Evolutionary conservation across 2,797 vertebrate species (phyloP).

Genomic region (Syncerus caffer): DNA sequence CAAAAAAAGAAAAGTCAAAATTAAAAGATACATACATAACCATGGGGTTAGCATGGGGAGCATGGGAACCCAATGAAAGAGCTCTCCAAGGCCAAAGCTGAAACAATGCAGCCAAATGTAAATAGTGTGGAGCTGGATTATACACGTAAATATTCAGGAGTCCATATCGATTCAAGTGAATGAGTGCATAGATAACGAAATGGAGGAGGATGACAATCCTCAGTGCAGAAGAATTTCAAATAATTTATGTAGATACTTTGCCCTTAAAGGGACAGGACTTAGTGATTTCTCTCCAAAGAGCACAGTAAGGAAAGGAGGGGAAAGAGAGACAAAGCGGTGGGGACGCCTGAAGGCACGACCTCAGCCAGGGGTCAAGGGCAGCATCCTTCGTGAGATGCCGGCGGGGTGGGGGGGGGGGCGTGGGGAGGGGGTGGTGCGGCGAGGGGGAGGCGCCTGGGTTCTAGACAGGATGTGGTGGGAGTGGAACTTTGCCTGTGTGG

Average conservation of each 20-base stretch:
- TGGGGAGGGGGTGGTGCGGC: too few species aligned
- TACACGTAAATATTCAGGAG: neutral
- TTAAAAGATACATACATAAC: neutral
- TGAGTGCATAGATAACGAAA: neutral
- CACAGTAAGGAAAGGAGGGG: neutral
- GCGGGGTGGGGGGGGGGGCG: too few species aligned
- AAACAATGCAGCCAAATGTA: neutral
- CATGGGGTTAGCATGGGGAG: neutral
- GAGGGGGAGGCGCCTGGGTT: accelerated
- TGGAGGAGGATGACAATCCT: neutral
- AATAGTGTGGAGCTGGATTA: neutral
- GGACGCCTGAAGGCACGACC: neutral
- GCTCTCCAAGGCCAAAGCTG: neutral
- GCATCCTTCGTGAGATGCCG: neutral
- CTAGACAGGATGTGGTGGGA: neutral
- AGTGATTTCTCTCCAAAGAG: neutral
- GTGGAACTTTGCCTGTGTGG: neutral
- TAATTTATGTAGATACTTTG: neutral
- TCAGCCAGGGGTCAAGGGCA: neutral
- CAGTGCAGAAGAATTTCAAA: neutral
- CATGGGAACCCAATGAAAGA: neutral
- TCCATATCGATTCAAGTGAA: neutral
- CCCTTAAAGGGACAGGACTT: neutral
- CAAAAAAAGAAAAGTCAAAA: neutral
- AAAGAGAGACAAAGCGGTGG: accelerated